These are phyloP conservation scores for Drosophila algonquin DNA, from an alignment of 2,888 invertebrate species.

Conservation along the genomic window DNA sequence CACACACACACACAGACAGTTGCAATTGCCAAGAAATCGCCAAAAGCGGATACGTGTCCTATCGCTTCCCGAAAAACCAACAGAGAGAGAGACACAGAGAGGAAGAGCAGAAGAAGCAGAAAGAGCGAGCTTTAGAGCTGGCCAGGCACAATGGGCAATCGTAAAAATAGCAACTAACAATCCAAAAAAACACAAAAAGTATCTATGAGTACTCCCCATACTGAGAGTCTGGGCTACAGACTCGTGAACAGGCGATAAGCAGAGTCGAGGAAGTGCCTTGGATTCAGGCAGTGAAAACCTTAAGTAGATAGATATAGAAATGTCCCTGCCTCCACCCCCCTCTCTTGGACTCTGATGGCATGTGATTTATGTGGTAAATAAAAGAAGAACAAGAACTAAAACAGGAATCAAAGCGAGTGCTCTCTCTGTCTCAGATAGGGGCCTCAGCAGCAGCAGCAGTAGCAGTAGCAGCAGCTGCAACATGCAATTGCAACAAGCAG, in stretches of 20 bases:
- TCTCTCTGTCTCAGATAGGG: slow-evolving; percentile 54
- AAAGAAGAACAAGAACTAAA: slow-evolving; percentile 65
- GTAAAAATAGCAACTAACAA: slow-evolving; percentile 72
- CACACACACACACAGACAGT: slow-evolving; percentile 52
- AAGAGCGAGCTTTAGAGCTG: slow-evolving; percentile 54
- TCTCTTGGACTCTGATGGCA: slow-evolving; percentile 32
- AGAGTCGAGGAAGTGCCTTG: slow-evolving; percentile 57
- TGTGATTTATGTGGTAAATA: slow-evolving; percentile 80
- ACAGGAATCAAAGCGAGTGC: slow-evolving; percentile 60
- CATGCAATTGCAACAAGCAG: slow-evolving; percentile 40
- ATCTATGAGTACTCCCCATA: slow-evolving; percentile 10
- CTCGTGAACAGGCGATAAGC: slow-evolving; percentile 53
- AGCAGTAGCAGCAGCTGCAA: slow-evolving; percentile 25
- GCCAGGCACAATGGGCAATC: slow-evolving; percentile 73
- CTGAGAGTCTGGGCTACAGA: slow-evolving; percentile 40
- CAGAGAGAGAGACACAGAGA: slow-evolving; percentile 30
- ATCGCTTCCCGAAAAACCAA: slow-evolving; percentile 56
- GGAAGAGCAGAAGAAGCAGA: neutral
- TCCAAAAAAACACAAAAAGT: slow-evolving; percentile 26
- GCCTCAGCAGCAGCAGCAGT: slow-evolving; percentile 16
- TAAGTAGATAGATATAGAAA: slow-evolving; percentile 71
- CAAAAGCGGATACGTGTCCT: slow-evolving; percentile 73
- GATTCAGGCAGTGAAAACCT: slow-evolving; percentile 50
- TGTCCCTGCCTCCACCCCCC: slow-evolving; percentile 49
- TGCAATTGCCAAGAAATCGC: slow-evolving; percentile 69